A percentile compares a stretch with the other conserved stretches of the same genome.
phyloP scores from a whole-genome alignment of 2,888 invertebrate species.

The Eristalis intricaria region DNA sequence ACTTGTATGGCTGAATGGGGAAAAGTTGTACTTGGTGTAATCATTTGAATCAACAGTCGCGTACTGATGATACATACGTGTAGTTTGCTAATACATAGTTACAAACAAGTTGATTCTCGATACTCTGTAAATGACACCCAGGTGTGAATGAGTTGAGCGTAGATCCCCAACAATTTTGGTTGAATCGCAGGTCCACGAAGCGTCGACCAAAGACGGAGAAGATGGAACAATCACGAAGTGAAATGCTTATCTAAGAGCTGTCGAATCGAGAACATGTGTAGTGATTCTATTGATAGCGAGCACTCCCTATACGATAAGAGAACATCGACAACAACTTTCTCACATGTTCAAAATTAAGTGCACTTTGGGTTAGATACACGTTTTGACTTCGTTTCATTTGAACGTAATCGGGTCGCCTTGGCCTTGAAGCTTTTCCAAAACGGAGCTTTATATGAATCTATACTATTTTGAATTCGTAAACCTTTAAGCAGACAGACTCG shows the following conservation, averaged over 20 bases:
- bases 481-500: not conserved
- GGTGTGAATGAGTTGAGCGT: too few species aligned
- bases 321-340: not conserved
- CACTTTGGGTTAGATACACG: not conserved
- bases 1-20: not conserved
- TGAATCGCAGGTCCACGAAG: too few species aligned
- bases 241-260: too few species aligned
- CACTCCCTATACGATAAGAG: not conserved
- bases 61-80: not conserved
- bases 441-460: not conserved
- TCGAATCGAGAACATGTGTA: not conserved
- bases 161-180: too few species aligned
- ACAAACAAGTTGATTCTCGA: too few species aligned
- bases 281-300: not conserved
- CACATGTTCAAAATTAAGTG: not conserved
- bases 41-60: not conserved
- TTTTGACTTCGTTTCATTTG: not conserved
- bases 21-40: not conserved
- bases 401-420: not conserved
- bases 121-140: too few species aligned
- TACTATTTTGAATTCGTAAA: not conserved
- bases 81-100: not conserved
- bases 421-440: not conserved
- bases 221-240: too few species aligned
- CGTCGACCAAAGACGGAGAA: too few species aligned